phyloP scores from a whole-genome alignment of 2,888 invertebrate genomes.

The Labia minor region DNA sequence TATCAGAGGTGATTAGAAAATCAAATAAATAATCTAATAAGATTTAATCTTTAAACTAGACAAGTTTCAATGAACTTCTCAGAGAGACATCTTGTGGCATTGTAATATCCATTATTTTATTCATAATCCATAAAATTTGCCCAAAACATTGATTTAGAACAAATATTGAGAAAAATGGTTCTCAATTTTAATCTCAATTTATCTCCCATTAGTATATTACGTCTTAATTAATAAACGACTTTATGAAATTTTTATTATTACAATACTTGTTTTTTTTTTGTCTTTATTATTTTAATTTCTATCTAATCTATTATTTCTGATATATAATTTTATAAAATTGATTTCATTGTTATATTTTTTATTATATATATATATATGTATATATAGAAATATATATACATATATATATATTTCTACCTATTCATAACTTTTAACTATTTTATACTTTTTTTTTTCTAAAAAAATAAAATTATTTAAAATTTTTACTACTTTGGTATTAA shows the following conservation, averaged over 20 bases:
- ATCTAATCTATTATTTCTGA: not conserved
- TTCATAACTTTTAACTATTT: constrained; percentile 13
- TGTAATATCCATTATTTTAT: constrained; percentile 22
- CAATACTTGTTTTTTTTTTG: not conserved
- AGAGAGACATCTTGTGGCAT: constrained; percentile 55
- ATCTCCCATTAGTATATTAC: not conserved
- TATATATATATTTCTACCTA: not conserved
- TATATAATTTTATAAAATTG: constrained; percentile 4
- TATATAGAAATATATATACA: not conserved
- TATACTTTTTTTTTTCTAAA: not conserved
- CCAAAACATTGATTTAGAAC: no score
- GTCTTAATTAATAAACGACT: not conserved
- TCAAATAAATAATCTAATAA: constrained; percentile 26
- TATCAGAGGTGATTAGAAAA: constrained; percentile 69
- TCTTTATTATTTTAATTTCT: not conserved
- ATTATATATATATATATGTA: no score
- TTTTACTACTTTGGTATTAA: not conserved
- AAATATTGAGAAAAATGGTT: not conserved
- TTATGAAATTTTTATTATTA: not conserved
- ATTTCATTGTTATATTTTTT: no score
- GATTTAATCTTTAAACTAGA: constrained; percentile 24
- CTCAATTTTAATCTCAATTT: not conserved
- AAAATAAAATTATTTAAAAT: not conserved
- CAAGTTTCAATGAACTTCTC: constrained; percentile 43
- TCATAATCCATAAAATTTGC: no score